Evolutionary conservation across 2,888 invertebrate species (phyloP).

Genomic region (Aelia acuminata): DNA sequence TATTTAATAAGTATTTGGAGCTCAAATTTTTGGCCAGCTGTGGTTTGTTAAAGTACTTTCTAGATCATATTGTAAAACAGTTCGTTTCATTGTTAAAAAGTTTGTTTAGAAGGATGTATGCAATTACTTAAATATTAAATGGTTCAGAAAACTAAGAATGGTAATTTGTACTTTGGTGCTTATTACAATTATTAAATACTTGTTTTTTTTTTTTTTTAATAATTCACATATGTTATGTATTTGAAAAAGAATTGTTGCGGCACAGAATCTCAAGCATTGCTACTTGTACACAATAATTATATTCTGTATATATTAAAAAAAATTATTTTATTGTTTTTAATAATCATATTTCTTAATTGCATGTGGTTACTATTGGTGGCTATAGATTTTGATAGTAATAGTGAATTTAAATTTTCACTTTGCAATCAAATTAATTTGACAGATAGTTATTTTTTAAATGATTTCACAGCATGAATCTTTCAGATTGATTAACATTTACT

Average conservation of each 20-base stretch:
- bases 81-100: neutral
- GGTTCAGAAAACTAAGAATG: neutral
- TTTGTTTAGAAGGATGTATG: neutral
- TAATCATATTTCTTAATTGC: slow-evolving; percentile 21
- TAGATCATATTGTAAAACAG: slow-evolving; percentile 47
- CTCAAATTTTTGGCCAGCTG: neutral
- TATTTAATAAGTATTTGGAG: neutral
- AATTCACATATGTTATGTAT: neutral
- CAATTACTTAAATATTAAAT: neutral
- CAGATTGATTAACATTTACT: no score
- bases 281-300: slow-evolving; percentile 52
- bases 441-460: neutral
- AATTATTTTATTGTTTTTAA: neutral
- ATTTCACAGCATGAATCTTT: no score
- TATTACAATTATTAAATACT: neutral
- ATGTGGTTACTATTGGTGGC: neutral
- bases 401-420: neutral
- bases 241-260: slow-evolving; percentile 14
- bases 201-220: neutral
- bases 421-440: neutral
- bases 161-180: neutral
- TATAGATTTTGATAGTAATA: neutral
- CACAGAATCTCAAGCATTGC: slow-evolving; percentile 56
- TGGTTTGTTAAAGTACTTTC: slow-evolving; percentile 13
- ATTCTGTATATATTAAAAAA: neutral